Evolutionary conservation across 2,797 vertebrate species (phyloP).

Genomic region (Saxicola maurus): DNA sequence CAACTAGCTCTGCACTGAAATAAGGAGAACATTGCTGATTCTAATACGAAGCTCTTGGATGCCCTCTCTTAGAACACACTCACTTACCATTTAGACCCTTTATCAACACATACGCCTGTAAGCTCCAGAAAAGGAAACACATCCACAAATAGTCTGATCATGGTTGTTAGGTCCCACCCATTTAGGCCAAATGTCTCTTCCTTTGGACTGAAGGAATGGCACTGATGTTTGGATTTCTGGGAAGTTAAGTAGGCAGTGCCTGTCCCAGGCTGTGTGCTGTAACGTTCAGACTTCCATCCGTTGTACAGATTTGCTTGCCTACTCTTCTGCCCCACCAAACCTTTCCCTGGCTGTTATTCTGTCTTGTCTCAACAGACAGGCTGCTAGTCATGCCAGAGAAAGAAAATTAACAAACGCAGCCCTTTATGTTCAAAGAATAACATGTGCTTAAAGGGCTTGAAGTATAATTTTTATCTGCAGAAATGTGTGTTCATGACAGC

Average conservation of each 20-base stretch:
- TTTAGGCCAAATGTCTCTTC: background rate
- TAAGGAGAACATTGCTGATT: constrained; percentile 14
- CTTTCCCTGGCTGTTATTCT: background rate
- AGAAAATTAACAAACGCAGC: background rate
- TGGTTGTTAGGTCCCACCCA: background rate
- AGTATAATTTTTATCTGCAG: background rate
- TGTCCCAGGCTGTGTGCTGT: background rate
- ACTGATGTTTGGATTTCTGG: background rate
- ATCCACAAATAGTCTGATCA: background rate
- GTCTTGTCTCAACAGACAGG: background rate
- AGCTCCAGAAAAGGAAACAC: background rate
- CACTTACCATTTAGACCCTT: background rate
- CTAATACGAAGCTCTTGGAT: constrained; percentile 36
- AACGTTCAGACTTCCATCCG: background rate
- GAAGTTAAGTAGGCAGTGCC: background rate
- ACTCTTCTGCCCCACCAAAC: constrained; percentile 15
- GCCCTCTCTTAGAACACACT: background rate
- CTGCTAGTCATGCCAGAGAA: background rate
- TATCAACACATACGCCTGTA: background rate
- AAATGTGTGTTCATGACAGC: background rate
- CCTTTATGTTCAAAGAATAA: background rate
- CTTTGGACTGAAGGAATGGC: background rate
- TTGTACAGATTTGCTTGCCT: constrained; percentile 19
- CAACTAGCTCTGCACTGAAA: constrained; percentile 44
- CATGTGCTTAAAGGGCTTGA: background rate